A percentile compares a stretch with the other conserved stretches of the same genome.
Evolutionary conservation across 2,797 vertebrate species (phyloP).

Genomic region (Psittacula derbiana): DNA sequence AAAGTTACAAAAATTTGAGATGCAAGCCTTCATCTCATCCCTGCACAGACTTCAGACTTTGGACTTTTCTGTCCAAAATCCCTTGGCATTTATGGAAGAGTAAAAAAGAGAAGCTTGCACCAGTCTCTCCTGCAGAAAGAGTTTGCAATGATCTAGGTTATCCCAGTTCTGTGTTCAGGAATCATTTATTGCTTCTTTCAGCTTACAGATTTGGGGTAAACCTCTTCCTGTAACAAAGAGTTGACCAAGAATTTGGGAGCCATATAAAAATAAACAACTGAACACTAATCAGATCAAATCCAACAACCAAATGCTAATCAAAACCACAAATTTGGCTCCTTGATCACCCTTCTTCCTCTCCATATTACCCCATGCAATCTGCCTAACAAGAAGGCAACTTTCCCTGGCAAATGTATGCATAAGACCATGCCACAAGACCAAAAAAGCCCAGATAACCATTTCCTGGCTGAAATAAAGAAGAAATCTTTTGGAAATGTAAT

Average conservation of each 20-base stretch:
- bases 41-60: neutral
- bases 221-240: neutral
- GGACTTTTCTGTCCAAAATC: neutral
- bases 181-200: neutral
- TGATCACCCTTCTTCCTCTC: neutral
- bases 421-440: neutral
- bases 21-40: neutral
- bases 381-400: neutral
- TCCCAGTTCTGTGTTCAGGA: neutral
- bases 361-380: neutral
- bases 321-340: neutral
- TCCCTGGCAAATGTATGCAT: neutral
- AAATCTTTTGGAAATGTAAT: neutral
- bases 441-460: neutral
- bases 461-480: neutral
- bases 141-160: neutral
- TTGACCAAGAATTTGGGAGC: neutral
- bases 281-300: neutral
- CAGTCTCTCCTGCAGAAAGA: neutral
- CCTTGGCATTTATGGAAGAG: neutral
- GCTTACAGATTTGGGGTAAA: neutral
- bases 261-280: neutral
- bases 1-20: neutral
- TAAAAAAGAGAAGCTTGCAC: neutral
- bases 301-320: neutral